Conservation (phyloP, 1,140 invertebrate genomes). For the Drosophila ficusphila region DNA sequence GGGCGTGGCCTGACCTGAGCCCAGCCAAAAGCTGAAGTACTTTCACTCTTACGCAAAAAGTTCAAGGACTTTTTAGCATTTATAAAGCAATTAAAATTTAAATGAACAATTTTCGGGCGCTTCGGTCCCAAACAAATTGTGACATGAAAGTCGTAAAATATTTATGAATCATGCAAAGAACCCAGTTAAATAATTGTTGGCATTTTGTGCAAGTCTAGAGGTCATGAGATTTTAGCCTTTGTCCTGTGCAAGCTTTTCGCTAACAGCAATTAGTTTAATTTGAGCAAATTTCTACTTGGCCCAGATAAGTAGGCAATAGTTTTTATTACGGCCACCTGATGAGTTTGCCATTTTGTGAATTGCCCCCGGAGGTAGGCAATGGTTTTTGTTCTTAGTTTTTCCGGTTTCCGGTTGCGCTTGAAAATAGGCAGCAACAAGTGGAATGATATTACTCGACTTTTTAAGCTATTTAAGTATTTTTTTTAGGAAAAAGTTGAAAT, state of each 20-base stretch:
- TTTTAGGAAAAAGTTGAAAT: too few species aligned
- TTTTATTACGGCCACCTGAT: conserved; percentile 1
- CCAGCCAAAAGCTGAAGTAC: conserved; percentile 24
- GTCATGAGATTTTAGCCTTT: neutral
- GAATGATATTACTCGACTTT: too few species aligned
- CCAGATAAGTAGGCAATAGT: conserved; percentile 24
- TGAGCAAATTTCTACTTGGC: neutral
- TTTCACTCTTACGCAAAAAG: conserved; percentile 74
- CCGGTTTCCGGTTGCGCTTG: conserved; percentile 20
- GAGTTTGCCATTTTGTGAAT: neutral
- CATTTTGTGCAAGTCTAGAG: conserved; percentile 42
- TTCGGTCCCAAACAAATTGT: conserved; percentile 60
- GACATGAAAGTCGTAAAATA: conserved; percentile 78
- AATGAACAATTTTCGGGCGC: conserved; percentile 74
- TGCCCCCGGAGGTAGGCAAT: neutral
- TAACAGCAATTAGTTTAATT: conserved; percentile 47
- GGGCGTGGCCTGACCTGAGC: conserved; percentile 5
- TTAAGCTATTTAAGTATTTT: neutral
- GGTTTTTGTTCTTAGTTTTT: neutral
- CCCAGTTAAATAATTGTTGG: conserved; percentile 73
- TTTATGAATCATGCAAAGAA: conserved; percentile 64
- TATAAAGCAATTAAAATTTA: conserved; percentile 84
- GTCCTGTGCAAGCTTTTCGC: neutral
- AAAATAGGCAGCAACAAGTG: conserved; percentile 23
- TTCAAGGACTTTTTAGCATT: conserved; percentile 84